Evolutionary conservation across 2,113 vertebrate species (phyloP).

Genomic region (Macroglossus sobrinus): DNA sequence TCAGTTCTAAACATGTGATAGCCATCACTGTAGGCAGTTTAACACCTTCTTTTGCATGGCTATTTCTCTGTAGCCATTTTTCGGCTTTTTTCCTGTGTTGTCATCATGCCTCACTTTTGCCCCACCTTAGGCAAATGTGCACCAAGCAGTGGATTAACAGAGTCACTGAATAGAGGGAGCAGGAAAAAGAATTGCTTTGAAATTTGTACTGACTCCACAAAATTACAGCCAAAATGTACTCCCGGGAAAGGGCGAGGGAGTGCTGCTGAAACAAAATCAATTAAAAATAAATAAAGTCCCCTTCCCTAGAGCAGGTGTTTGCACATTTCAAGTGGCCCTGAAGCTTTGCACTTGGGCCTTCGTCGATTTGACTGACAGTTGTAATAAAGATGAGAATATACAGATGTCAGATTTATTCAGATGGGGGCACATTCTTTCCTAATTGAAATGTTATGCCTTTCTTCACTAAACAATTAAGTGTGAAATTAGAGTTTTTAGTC

Average conservation of each 20-base stretch:
- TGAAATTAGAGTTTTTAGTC: conserved; percentile 39
- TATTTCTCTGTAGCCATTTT: neutral
- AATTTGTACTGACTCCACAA: conserved; percentile 12
- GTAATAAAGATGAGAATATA: neutral
- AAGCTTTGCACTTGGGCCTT: neutral
- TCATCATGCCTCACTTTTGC: neutral
- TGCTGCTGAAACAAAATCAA: conserved; percentile 47
- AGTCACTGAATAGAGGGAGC: neutral
- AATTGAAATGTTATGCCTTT: conserved; percentile 31
- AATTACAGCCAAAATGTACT: conserved; percentile 14
- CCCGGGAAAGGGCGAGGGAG: neutral
- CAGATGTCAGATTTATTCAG: conserved; percentile 2
- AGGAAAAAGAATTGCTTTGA: neutral
- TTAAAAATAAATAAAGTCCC: neutral
- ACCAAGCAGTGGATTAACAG: neutral
- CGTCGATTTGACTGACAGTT: conserved; percentile 35
- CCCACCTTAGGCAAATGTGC: neutral
- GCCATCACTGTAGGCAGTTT: neutral
- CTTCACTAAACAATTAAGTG: conserved; percentile 32
- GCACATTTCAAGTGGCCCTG: neutral
- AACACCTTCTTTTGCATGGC: neutral
- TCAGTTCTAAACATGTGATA: neutral
- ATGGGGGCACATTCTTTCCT: neutral
- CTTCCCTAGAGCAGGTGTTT: neutral
- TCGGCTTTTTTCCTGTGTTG: neutral